Evolutionary conservation across 2,888 invertebrate genomes (phyloP), one percentile per base, ranked within the genome.

Genomic region (Leptopilina myrica): DNA sequence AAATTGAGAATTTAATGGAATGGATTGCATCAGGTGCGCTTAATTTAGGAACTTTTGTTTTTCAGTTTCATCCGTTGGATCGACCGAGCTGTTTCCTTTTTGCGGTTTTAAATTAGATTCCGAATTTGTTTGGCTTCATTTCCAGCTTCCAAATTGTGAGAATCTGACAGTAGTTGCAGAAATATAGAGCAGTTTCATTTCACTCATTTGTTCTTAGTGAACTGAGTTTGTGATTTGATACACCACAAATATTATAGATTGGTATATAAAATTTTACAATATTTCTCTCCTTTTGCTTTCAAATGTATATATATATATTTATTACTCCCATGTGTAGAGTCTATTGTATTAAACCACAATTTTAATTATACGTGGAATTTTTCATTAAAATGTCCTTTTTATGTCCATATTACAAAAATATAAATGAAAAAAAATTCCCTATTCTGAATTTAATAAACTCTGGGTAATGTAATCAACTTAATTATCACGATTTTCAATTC

Each of bases 101-200:
- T 33, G 53, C n/a, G 73, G 40, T 73, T 56, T 49, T 56, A 73
- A 73, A 73, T 73, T 73, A 73, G 73, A 73, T 73, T 73, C 26
- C 8, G 56, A 73, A 73, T 73, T 73, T 73, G 73, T 73, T 73
- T 73, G 73, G 56, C 73, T 73, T 73, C 73, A 53, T 56, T 33
- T 56, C 9, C 40, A 33, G 33, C 9, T 53, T n/a, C 56, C 56
- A 73, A 56, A 73, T 56, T 53, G 73, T 56, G 56, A 73, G 56
- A 73, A 49, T 15, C 73, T 73, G 56, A 56, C 9, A 49, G 20
- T 14, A 26, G 69, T 56, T 73, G 26, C 33, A 12, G 73, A 9
- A 62, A 62, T 62, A 3, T 43, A 49, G 2, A 53, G 53, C 8
- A 26, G 26, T 73, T 53, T 73, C 69, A 53, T 14, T 73, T 56